Evolutionary conservation across 2,797 vertebrate genomes (phyloP).

Genomic region (Gambusia yucatana): DNA sequence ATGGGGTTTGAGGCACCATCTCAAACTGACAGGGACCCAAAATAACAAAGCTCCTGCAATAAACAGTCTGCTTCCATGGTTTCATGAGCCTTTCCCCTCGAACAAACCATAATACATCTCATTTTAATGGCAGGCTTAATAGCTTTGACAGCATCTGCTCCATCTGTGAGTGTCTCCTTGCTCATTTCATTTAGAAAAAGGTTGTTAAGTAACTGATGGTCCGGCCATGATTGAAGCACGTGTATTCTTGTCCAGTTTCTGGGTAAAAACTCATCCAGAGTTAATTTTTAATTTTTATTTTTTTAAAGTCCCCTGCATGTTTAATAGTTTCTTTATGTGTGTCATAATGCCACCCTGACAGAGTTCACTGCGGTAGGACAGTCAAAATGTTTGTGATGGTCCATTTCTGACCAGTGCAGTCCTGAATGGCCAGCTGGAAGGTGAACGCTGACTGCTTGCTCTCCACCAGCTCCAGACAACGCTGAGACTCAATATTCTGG

Average conservation of each 20-base stretch:
- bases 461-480: conserved; percentile 91
- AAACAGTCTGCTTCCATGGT: conserved; percentile 27
- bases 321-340: background rate
- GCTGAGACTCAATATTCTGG: conserved; percentile 92
- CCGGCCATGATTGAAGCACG: conserved; percentile 41
- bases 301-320: conserved; percentile 1
- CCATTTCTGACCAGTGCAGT: conserved; percentile 92
- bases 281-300: background rate
- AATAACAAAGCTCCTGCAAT: conserved; percentile 24
- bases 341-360: conserved; percentile 8
- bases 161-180: conserved; percentile 44
- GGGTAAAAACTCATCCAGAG: conserved; percentile 26
- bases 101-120: conserved; percentile 36
- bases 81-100: conserved; percentile 31
- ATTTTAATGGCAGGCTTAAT: conserved; percentile 27
- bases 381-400: conserved; percentile 91
- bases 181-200: conserved; percentile 45
- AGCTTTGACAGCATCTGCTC: conserved; percentile 30
- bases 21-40: conserved; percentile 23
- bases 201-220: conserved; percentile 53
- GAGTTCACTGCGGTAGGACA: conserved; percentile 68
- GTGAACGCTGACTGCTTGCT: conserved; percentile 86
- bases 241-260: conserved; percentile 23
- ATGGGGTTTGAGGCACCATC: conserved; percentile 13
- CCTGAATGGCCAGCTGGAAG: conserved; percentile 90